Percentiles rank a stretch among this genome's conserved stretches.
Evolutionary conservation across 2,113 vertebrate genomes (phyloP).

Genomic region (Limnothrissa miodon): DNA sequence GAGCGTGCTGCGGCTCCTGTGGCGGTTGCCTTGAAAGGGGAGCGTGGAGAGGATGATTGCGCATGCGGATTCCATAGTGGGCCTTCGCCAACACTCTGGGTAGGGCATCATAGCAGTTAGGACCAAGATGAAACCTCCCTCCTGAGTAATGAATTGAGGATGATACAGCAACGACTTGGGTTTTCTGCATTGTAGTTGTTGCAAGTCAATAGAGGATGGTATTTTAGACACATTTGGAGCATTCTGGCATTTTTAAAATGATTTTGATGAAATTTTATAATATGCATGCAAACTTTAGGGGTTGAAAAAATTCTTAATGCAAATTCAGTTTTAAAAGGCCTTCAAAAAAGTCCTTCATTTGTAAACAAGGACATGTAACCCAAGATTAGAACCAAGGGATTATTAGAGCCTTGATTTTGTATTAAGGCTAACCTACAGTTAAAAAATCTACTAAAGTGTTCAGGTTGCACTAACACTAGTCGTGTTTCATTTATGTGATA

Average conservation of each 20-base stretch:
- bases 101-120: background rate
- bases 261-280: background rate
- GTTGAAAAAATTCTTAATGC: background rate
- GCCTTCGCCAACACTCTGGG: background rate
- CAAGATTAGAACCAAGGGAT: conserved; percentile 1
- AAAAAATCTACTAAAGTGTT: background rate
- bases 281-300: background rate
- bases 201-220: no score
- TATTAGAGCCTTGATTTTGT: background rate
- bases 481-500: no score
- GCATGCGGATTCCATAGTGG: background rate
- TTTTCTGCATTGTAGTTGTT: background rate
- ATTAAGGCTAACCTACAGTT: background rate
- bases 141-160: background rate
- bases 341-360: background rate
- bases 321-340: background rate
- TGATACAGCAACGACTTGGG: background rate
- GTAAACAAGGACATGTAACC: background rate
- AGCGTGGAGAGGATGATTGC: background rate
- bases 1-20: conserved; percentile 5
- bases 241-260: background rate
- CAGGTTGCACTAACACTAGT: no score
- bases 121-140: background rate
- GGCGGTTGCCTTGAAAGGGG: background rate
- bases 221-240: background rate